Conservation (phyloP, 1,140 invertebrate genomes). For the Harpegnathos saltator region DNA sequence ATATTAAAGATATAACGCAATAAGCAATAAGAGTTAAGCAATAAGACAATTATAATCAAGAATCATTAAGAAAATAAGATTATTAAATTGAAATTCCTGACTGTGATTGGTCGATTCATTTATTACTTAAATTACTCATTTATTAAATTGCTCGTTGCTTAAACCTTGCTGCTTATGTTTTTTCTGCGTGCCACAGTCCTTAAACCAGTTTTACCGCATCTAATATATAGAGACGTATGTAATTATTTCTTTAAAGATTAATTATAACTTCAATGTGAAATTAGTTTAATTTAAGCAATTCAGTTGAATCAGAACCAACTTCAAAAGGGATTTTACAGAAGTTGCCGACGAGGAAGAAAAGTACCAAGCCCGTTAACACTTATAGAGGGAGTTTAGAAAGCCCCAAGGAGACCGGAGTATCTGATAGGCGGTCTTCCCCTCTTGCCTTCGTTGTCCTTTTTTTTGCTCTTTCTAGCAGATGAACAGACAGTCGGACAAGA, state of each 20-base stretch:
- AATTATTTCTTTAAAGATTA: conserved; percentile 3
- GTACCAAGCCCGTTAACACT: conserved; percentile 53
- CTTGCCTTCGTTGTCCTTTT: conserved; percentile 32
- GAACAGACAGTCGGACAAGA: conserved; percentile 66
- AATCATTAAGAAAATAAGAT: too few relatives aligned
- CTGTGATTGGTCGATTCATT: too few relatives aligned
- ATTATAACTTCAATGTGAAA: not conserved
- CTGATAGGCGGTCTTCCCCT: conserved; percentile 60
- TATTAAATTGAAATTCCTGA: too few relatives aligned
- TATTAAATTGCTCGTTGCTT: too few relatives aligned
- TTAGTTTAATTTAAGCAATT: not conserved
- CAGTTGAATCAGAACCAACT: not conserved
- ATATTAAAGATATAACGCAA: too few relatives aligned
- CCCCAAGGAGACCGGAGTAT: conserved; percentile 36
- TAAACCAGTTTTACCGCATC: not conserved
- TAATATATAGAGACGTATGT: not conserved
- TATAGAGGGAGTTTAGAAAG: conserved; percentile 65
- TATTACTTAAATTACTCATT: too few relatives aligned
- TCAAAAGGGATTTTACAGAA: conserved; percentile 64
- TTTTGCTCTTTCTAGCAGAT: conserved; percentile 60
- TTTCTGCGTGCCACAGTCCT: too few relatives aligned
- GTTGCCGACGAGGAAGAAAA: conserved; percentile 58
- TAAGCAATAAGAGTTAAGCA: too few relatives aligned
- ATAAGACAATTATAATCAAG: too few relatives aligned
- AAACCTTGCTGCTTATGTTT: too few relatives aligned